Evolutionary conservation across 2,888 invertebrate genomes (phyloP).

Genomic region (Drosophila formosana): DNA sequence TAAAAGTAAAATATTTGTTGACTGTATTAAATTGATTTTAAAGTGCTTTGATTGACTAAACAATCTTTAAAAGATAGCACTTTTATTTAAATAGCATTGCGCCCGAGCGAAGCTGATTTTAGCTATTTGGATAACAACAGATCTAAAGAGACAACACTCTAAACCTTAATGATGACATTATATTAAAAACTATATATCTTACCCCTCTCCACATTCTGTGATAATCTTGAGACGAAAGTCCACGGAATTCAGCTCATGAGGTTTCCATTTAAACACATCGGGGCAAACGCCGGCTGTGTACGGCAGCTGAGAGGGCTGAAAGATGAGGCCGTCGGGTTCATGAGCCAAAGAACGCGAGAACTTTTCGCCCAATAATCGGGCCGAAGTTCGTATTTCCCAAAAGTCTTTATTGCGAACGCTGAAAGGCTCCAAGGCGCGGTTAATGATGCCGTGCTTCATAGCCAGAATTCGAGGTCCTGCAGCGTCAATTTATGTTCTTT

Average conservation of each 20-base stretch:
- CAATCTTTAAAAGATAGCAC: too few relatives aligned
- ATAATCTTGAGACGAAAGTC: constrained; percentile 96
- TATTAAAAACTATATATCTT: constrained; percentile 72
- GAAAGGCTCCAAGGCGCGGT: constrained; percentile 93
- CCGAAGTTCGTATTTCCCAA: constrained; percentile 92
- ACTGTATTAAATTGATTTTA: too few relatives aligned
- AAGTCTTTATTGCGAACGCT: constrained; percentile 96
- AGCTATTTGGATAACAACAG: too few relatives aligned
- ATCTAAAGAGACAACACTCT: too few relatives aligned
- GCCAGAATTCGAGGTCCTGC: constrained; percentile 88
- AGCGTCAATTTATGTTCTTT: neutral
- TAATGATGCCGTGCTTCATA: constrained; percentile 91
- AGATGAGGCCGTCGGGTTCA: constrained; percentile 99
- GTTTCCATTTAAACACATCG: constrained; percentile 99
- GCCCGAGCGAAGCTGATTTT: too few relatives aligned
- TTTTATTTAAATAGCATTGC: too few relatives aligned
- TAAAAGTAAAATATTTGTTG: too few relatives aligned
- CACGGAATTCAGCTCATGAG: constrained; percentile 95
- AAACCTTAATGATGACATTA: too few relatives aligned
- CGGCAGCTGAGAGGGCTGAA: constrained; percentile 95
- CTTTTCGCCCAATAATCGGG: constrained; percentile 91
- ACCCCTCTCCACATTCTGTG: constrained; percentile 90
- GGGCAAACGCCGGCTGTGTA: constrained; percentile 93
- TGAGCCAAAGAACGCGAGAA: constrained; percentile 94
- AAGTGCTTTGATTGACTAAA: too few relatives aligned